Conservation (phyloP, 2,797 vertebrate genomes). For the Hoplostethus atlanticus region DNA sequence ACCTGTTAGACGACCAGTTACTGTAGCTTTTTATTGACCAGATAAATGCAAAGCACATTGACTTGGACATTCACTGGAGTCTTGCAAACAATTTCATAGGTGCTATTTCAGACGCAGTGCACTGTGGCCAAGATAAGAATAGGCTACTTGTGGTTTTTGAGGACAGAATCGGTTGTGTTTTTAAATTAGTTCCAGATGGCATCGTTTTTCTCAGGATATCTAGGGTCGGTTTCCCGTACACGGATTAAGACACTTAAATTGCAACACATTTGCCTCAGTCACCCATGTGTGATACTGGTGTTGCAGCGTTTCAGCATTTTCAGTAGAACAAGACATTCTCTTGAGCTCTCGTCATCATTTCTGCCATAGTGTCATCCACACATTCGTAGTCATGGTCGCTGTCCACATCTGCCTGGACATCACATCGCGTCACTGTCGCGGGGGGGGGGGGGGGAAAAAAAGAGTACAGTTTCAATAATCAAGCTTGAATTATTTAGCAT, state of each 20-base stretch:
- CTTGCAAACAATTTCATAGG: no score
- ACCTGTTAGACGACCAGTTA: no score
- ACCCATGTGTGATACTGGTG: neutral
- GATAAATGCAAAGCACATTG: no score
- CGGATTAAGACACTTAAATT: neutral
- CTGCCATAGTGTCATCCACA: constrained; percentile 61
- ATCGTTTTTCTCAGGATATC: no score
- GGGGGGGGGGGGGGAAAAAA: neutral
- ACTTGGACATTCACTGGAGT: no score
- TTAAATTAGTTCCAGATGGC: no score
- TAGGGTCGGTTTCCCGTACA: no score
- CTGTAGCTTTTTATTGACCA: no score
- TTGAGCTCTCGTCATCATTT: constrained; percentile 54
- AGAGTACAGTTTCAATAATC: neutral
- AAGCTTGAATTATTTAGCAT: neutral
- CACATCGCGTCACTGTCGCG: neutral
- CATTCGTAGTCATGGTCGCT: constrained; percentile 87
- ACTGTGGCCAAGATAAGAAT: no score
- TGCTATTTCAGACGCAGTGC: no score
- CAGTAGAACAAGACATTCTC: constrained; percentile 68
- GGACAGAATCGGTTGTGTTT: no score
- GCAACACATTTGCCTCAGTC: neutral
- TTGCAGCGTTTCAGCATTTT: neutral
- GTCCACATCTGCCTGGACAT: constrained; percentile 31
- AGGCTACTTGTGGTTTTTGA: no score